A percentile compares a stretch with the other conserved stretches of the same genome.
Conservation (phyloP, 53 echinoderm and acorn worm genomes). For the Luidia sarsii region DNA sequence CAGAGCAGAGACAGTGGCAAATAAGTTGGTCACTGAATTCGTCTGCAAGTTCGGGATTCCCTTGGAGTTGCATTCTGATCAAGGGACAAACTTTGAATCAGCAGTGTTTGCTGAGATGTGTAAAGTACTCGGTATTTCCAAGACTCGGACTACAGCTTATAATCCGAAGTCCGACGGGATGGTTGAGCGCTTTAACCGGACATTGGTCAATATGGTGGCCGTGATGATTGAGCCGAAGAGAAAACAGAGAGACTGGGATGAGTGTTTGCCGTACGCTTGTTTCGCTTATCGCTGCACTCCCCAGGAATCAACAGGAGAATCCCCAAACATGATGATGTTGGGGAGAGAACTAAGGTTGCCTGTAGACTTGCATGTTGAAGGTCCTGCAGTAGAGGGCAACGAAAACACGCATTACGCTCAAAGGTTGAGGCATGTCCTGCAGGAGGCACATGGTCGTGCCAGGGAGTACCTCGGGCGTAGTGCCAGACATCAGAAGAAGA, state of each 20-base stretch:
- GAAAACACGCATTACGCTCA: conserved; percentile 14
- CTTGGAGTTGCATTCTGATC: conserved; percentile 42
- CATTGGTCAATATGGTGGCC: conserved; percentile 38
- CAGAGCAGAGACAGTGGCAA: conserved; percentile 26
- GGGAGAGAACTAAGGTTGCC: not conserved
- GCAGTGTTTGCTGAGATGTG: conserved; percentile 41
- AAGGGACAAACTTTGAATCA: conserved; percentile 53
- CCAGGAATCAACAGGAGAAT: conserved; percentile 68
- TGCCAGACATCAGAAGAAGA: not conserved
- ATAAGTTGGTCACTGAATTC: conserved; percentile 11
- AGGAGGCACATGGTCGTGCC: conserved; percentile 1
- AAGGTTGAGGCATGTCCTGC: not conserved
- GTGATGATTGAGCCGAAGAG: conserved; percentile 40
- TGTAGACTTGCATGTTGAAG: conserved; percentile 1
- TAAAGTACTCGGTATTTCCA: conserved; percentile 4
- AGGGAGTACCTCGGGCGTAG: conserved; percentile 18
- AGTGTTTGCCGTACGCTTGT: conserved; percentile 51
- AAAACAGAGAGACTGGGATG: conserved; percentile 57
- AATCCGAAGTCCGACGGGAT: conserved; percentile 57
- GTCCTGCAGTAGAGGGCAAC: not conserved
- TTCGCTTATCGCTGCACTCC: conserved; percentile 58
- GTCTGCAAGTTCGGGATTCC: conserved; percentile 28
- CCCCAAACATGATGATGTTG: not conserved
- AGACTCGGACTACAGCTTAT: conserved; percentile 19
- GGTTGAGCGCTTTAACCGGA: conserved; percentile 55